phyloP scores from a whole-genome alignment of 2,113 vertebrate species.

The Bujurquina vittata region DNA sequence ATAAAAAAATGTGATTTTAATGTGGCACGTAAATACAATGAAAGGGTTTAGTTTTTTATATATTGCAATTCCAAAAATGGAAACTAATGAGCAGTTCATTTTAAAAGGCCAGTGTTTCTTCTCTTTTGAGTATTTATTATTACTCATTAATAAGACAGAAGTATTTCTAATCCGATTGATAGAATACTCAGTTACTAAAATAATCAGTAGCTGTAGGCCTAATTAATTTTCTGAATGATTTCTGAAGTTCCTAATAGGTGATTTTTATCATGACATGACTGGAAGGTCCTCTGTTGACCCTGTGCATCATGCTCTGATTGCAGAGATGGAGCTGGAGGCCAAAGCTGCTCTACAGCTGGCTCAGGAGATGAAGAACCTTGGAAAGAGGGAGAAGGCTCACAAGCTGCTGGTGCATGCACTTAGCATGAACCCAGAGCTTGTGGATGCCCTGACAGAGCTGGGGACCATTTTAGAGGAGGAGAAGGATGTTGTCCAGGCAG shows the following conservation, averaged over 20 bases:
- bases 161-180: too few species aligned
- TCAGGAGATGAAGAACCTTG: conserved; percentile 92
- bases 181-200: too few species aligned
- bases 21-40: too few species aligned
- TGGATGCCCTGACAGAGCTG: conserved; percentile 92
- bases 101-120: too few species aligned
- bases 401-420: conserved; percentile 92
- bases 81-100: too few species aligned
- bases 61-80: too few species aligned
- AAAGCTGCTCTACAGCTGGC: conserved; percentile 92
- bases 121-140: too few species aligned
- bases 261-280: not conserved
- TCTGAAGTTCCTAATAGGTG: not conserved
- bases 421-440: conserved; percentile 91
- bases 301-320: conserved; percentile 40
- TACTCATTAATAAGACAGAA: too few species aligned
- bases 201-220: too few species aligned
- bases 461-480: conserved; percentile 95
- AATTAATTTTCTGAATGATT: not conserved
- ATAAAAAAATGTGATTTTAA: too few species aligned
- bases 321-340: conserved; percentile 89
- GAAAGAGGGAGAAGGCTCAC: conserved; percentile 93
- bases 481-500: conserved; percentile 93
- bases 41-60: too few species aligned
- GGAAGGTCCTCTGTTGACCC: not conserved